Percentiles rank a stretch among this genome's conserved stretches.
Evolutionary conservation across 1,140 invertebrate genomes (phyloP).

Genomic region (Aphelinus certus): DNA sequence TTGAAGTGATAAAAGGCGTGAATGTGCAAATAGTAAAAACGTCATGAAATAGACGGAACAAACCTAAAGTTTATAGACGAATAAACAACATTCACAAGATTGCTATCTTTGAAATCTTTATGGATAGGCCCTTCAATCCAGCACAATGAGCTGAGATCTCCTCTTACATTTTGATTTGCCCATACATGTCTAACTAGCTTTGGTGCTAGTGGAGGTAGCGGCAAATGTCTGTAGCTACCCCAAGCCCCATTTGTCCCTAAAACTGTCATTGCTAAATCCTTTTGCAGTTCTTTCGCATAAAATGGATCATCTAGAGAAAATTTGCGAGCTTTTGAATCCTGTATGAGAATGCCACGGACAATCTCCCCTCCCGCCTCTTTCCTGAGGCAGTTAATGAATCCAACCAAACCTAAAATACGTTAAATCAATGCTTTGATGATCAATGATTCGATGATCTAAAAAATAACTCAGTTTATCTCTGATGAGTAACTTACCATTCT

Average conservation of each 20-base stretch:
- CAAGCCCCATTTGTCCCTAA: conserved; percentile 72
- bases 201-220: conserved; percentile 62
- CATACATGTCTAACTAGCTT: conserved; percentile 74
- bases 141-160: conserved; percentile 84
- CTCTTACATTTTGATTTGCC: conserved; percentile 79
- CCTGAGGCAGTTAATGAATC: conserved; percentile 79
- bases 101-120: conserved; percentile 47
- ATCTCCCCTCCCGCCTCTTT: conserved; percentile 75
- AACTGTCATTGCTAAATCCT: conserved; percentile 86
- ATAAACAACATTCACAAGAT: conserved; percentile 70
- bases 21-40: too few relatives aligned
- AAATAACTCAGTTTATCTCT: too few relatives aligned
- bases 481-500: conserved; percentile 67
- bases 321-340: conserved; percentile 72
- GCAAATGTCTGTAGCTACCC: conserved; percentile 81
- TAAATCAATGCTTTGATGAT: too few relatives aligned
- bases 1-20: too few relatives aligned
- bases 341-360: conserved; percentile 71
- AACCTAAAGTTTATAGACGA: conserved; percentile 75
- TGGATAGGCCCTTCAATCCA: conserved; percentile 80
- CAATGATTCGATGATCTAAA: too few relatives aligned
- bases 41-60: too few relatives aligned
- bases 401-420: conserved; percentile 74
- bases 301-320: conserved; percentile 73
- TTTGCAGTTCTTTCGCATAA: conserved; percentile 72